These are phyloP conservation scores for Melanotus villosus DNA, from an alignment of 2,888 invertebrate species.

Conservation along the genomic window DNA sequence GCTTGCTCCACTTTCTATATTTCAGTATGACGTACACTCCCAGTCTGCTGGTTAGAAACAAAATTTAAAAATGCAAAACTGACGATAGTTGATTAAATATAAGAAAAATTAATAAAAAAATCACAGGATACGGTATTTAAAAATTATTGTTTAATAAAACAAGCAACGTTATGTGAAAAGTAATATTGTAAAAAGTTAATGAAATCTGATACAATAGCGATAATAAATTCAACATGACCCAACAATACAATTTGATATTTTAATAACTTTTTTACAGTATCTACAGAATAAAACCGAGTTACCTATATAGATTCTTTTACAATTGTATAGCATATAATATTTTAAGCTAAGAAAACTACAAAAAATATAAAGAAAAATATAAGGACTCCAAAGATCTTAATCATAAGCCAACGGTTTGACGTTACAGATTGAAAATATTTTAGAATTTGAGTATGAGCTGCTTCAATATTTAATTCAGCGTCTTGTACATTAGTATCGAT, in stretches of 20 bases:
- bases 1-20: too few species aligned
- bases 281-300: neutral
- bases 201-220: slow-evolving; percentile 3
- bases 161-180: neutral
- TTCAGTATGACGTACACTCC: too few species aligned
- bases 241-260: slow-evolving; percentile 13
- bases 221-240: neutral
- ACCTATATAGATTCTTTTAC: neutral
- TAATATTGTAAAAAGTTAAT: slow-evolving; percentile 16
- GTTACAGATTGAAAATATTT: slow-evolving; percentile 98
- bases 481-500: slow-evolving; percentile 98
- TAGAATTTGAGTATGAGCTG: slow-evolving; percentile 96
- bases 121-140: too few species aligned
- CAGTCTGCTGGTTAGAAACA: too few species aligned
- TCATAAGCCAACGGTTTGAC: slow-evolving; percentile 98
- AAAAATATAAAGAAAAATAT: slow-evolving; percentile 99
- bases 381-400: slow-evolving; percentile 98
- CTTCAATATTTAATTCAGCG: slow-evolving; percentile 96
- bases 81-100: too few species aligned
- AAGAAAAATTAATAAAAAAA: too few species aligned
- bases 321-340: neutral
- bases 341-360: slow-evolving; percentile 91
- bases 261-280: neutral
- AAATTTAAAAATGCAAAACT: too few species aligned
- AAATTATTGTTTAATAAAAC: neutral